A percentile compares a stretch with the other conserved stretches of the same genome.
Conservation (phyloP, 2,888 invertebrate species). For the Neoitamus cyanurus region DNA sequence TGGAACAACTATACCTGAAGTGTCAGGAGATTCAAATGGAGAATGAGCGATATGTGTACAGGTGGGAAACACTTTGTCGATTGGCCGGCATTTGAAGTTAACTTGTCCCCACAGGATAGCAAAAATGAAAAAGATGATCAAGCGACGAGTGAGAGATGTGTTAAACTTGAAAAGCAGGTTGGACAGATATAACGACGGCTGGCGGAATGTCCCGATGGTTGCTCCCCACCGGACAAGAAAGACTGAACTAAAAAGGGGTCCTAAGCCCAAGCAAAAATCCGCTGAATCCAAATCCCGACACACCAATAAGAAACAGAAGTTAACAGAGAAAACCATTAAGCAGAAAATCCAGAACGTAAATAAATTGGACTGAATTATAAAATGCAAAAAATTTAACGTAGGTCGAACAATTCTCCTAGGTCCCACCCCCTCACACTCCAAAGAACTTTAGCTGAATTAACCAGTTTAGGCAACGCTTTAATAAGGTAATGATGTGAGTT, state of each 20-base stretch:
- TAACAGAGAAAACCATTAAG: conserved; percentile 24
- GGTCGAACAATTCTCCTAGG: not conserved
- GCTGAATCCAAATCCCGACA: conserved; percentile 1
- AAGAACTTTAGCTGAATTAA: not conserved
- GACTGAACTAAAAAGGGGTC: conserved; percentile 64
- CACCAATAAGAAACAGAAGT: conserved; percentile 6
- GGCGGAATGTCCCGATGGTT: conserved; percentile 63
- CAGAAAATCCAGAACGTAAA: conserved; percentile 32
- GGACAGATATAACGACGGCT: conserved; percentile 63
- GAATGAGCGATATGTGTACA: conserved; percentile 63
- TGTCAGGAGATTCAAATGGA: conserved; percentile 63
- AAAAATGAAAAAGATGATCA: conserved; percentile 61
- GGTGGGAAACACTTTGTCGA: conserved; percentile 54
- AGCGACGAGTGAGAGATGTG: conserved; percentile 61
- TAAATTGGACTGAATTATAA: not conserved
- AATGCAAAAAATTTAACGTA: not conserved
- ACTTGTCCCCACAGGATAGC: conserved; percentile 57
- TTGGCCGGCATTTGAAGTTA: not conserved
- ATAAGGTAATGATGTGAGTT: not conserved
- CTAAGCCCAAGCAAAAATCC: conserved; percentile 61
- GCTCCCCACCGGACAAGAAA: conserved; percentile 63
- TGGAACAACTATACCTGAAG: conserved; percentile 60
- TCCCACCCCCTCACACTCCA: not conserved
- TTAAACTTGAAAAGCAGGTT: conserved; percentile 61
- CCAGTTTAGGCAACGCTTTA: not conserved